Evolutionary conservation across 2,888 invertebrate genomes (phyloP), one percentile per base, ranked within the genome.

Genomic region (Trichogramma evanescens): DNA sequence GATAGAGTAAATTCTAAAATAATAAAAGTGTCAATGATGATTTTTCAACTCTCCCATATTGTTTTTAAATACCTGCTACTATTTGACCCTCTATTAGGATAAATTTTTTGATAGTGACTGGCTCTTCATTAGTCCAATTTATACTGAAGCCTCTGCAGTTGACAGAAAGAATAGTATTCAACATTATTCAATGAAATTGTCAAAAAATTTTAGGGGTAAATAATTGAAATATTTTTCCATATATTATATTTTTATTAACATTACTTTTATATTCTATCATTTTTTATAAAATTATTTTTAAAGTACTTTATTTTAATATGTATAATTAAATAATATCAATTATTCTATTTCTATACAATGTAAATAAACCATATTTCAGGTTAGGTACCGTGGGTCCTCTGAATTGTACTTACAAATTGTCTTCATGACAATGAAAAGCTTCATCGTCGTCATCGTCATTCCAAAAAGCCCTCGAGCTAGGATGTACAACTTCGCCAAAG

Each of bases 401-500:
- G 26, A 26, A 26, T 26, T 26, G 26, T 26, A 65, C 65, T 69
- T 65, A 70, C 71, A 56, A 6, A 65, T 63, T 63, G 60, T 61
- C 64, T 56, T 61, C 13, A 9, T 38, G 52, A 58, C 42, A 61
- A 10, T 66, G 66, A 10, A 46, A 40, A 8, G 52, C 50, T 61
- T 67, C 71, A 40, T 71, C 71, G 45, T 72, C 75, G 6, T 77
- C 75, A 13, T 75, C 74, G 7, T 72, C 74, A 13, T 66, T 68
- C 77, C 77, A 77, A 69, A 77, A 77, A 41, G 76, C 77, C 59
- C 77, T 69, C 3, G 77, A 77, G 44, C 68, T 68, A 40, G 77
- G 77, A 58, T 72, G 70, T 42, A 73, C 67, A 50, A 75, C 70
- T 68, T 74, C 76, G 49, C 76, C 76, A 58, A 77, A 76, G 59